Percentiles rank a stretch among this genome's conserved stretches.
phyloP scores from a whole-genome alignment of 2,888 invertebrate species.

The Tetheella fluctuosa region DNA sequence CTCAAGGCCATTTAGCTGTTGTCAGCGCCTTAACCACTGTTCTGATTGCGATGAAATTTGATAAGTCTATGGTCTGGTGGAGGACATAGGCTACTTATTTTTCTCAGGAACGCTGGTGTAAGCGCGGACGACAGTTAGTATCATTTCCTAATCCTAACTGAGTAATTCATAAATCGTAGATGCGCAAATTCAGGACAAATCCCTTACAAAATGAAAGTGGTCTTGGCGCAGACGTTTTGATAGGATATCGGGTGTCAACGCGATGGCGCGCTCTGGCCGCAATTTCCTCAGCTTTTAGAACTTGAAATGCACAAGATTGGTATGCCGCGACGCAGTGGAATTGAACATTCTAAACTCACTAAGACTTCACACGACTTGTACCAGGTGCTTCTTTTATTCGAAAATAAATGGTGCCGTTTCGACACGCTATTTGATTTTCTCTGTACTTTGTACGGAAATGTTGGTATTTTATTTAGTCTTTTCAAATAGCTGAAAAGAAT shows the following conservation, averaged over 20 bases:
- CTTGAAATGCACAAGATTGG: constrained; percentile 20
- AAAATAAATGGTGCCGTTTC: constrained; percentile 9
- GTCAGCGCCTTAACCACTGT: too few species aligned
- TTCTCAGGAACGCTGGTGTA: too few species aligned
- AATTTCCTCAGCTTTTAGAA: constrained; percentile 22
- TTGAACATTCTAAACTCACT: constrained; percentile 13
- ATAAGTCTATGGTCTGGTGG: too few species aligned
- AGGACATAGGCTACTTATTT: too few species aligned
- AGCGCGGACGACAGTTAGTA: too few species aligned
- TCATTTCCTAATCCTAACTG: too few species aligned
- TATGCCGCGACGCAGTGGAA: constrained; percentile 7
- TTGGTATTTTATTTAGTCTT: background rate
- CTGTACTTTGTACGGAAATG: background rate
- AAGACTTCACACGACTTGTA: constrained; percentile 5
- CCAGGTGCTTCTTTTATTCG: constrained; percentile 10
- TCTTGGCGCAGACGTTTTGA: constrained; percentile 8
- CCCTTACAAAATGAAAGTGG: background rate
- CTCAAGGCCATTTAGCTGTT: too few species aligned
- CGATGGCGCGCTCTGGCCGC: constrained; percentile 17
- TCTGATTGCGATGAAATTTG: too few species aligned
- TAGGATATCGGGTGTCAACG: constrained; percentile 21
- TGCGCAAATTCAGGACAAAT: background rate
- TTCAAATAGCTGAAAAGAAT: background rate
- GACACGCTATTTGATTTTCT: background rate
- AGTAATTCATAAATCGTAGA: background rate